Base-by-base conservation (phyloP, 2,797 vertebrate species). In the Alfaro cultratus region DNA sequence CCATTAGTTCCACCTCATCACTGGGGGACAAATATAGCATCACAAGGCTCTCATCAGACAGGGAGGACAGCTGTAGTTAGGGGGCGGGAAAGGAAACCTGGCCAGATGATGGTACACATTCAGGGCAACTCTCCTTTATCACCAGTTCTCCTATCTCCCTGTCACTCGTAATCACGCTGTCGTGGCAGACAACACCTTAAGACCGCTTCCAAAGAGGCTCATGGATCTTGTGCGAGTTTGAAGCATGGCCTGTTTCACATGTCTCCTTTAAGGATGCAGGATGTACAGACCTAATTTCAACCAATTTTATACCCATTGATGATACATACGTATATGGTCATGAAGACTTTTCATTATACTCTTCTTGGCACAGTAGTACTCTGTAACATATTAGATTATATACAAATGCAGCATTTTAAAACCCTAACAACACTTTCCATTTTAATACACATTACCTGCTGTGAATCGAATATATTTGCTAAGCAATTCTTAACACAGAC, bases 1-100 rank as follows among this genome's bases (percentile, higher is more conserved):
- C 90, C 87, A 95, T 94, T 94, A 95, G 95, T 95, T 96, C 94
- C 93, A 94, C 92, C 94, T 95, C 95, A 95, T 95, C 94, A 94
- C 89, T 91, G 90, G 82, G 91, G 89, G 87, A 94, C 94, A 94
- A 95, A 94, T 94, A 95, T 95, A 95, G 92, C 89, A 75, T 60
- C 60, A 7, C 84, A 75, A 88, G 82, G 81, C 91, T 93, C 93
- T 93, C 91, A 92, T 91, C 91, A 94, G 92, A 93, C 26, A 13
- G 73, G 80, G 90, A 91, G 89, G 94, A 93, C 94, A 96, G 94
- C 94, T 95, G 94, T 92, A 91, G 82, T 86, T 91, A 92, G 93
- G 87, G 85, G 91, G 91, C 8, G 75, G 86, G 83, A 86, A n/a
- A 91, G 86, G 86, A 92, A 93, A 92, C 90, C 93, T 92, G 93